Evolutionary conservation across 2,888 invertebrate genomes (phyloP).

Genomic region (Oxyteleia sp.): DNA sequence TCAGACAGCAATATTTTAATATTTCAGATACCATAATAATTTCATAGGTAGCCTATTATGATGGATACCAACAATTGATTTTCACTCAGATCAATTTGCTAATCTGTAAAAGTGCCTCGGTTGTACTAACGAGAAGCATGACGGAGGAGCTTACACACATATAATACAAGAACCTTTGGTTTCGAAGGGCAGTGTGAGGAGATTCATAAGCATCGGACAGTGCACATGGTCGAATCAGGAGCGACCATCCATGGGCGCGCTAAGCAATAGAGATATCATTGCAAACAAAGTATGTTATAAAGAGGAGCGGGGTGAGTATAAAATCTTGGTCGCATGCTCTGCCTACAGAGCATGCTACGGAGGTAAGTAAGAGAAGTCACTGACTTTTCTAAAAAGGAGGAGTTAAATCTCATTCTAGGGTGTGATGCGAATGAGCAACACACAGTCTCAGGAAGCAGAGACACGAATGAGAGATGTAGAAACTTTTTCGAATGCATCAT

Average conservation of each 20-base stretch:
- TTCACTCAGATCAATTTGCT: constrained; percentile 50
- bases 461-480: constrained; percentile 3
- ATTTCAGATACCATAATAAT: no score
- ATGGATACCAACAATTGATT: background rate
- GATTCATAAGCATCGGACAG: background rate
- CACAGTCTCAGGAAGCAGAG: background rate
- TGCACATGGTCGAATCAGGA: background rate
- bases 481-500: background rate
- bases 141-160: constrained; percentile 27
- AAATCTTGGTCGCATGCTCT: constrained; percentile 1
- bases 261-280: constrained; percentile 4
- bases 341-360: background rate
- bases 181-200: constrained; percentile 18
- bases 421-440: background rate
- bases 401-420: background rate
- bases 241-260: background rate
- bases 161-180: constrained; percentile 55
- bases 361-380: background rate
- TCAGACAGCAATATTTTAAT: no score
- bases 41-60: no score
- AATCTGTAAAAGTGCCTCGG: constrained; percentile 46
- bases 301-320: background rate
- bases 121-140: constrained; percentile 43
- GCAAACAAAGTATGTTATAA: background rate
- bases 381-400: background rate